phyloP scores from a whole-genome alignment of 2,113 vertebrate genomes.

The Brachyhypopomus gauderio region DNA sequence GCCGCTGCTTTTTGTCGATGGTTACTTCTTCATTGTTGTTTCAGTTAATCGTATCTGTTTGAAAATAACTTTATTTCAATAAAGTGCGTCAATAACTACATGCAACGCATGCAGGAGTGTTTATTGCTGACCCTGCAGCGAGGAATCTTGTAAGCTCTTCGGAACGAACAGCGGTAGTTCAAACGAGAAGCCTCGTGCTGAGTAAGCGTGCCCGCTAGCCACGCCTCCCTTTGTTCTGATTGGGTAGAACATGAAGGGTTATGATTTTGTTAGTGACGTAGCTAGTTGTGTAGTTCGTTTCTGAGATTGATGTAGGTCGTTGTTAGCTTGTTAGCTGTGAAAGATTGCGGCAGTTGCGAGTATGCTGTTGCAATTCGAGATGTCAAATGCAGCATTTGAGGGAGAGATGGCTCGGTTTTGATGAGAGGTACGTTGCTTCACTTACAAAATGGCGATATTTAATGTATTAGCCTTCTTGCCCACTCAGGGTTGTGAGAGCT shows the following conservation, averaged over 20 bases:
- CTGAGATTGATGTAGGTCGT: neutral
- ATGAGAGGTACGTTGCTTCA: slow-evolving; percentile 30
- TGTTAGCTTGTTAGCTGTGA: slow-evolving; percentile 7
- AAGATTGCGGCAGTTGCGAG: neutral
- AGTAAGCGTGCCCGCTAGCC: neutral
- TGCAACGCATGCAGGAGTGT: too few species aligned
- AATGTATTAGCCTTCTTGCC: neutral
- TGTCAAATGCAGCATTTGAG: neutral
- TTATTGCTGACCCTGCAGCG: too few species aligned
- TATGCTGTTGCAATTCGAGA: slow-evolving; percentile 17
- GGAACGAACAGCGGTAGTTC: neutral
- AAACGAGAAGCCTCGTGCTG: neutral
- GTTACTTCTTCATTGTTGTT: too few species aligned
- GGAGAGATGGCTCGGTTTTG: neutral
- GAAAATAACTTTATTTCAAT: too few species aligned
- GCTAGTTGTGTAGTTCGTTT: neutral
- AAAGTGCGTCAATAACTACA: too few species aligned
- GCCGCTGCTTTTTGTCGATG: too few species aligned
- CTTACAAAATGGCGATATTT: neutral
- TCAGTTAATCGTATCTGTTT: too few species aligned
- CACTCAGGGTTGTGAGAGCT: neutral
- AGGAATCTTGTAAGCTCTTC: too few species aligned
- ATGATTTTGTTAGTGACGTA: slow-evolving; percentile 3
- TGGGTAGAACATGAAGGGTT: slow-evolving; percentile 12
- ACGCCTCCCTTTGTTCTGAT: slow-evolving; percentile 35